Conservation (phyloP, 1,140 invertebrate species). For the Drosophila burlai region DNA sequence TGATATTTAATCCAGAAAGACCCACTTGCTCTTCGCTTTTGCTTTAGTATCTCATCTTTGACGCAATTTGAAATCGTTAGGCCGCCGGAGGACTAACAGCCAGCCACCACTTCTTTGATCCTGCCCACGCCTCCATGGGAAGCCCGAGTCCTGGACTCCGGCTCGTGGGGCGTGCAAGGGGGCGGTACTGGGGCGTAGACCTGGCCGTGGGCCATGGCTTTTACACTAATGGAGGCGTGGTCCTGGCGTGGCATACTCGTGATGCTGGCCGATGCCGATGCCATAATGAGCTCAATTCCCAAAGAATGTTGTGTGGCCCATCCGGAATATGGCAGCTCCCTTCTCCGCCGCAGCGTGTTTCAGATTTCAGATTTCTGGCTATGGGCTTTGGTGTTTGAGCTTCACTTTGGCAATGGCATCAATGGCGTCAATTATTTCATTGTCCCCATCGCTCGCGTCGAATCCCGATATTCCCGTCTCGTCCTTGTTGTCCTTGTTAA, state of each 20-base stretch:
- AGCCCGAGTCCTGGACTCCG: conserved; percentile 28
- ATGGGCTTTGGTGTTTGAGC: conserved; percentile 33
- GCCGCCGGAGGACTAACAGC: conserved; percentile 34
- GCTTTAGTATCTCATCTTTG: conserved; percentile 70
- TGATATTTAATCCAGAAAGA: not conserved
- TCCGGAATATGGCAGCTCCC: conserved; percentile 6
- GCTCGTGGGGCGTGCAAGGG: conserved; percentile 18
- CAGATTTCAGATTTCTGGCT: conserved; percentile 44
- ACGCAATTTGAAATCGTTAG: conserved; percentile 71
- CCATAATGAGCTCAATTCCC: conserved; percentile 83
- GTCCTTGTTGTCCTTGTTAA: conserved; percentile 28
- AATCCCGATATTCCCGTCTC: conserved; percentile 13
- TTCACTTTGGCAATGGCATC: conserved; percentile 47
- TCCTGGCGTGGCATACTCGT: conserved; percentile 29
- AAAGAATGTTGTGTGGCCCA: conserved; percentile 70
- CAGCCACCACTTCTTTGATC: conserved; percentile 16
- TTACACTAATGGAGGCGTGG: conserved; percentile 81
- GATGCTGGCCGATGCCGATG: conserved; percentile 47
- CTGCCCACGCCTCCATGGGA: conserved; percentile 41
- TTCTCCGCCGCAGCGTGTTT: conserved; percentile 18
- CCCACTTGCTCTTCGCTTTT: conserved; percentile 3
- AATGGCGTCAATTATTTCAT: conserved; percentile 83
- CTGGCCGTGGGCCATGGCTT: conserved; percentile 67
- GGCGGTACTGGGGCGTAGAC: conserved; percentile 29
- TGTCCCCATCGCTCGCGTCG: conserved; percentile 46